These are phyloP conservation scores for Omphaloscelis lunosa DNA, from an alignment of 2,888 invertebrate genomes.

Conservation along the genomic window DNA sequence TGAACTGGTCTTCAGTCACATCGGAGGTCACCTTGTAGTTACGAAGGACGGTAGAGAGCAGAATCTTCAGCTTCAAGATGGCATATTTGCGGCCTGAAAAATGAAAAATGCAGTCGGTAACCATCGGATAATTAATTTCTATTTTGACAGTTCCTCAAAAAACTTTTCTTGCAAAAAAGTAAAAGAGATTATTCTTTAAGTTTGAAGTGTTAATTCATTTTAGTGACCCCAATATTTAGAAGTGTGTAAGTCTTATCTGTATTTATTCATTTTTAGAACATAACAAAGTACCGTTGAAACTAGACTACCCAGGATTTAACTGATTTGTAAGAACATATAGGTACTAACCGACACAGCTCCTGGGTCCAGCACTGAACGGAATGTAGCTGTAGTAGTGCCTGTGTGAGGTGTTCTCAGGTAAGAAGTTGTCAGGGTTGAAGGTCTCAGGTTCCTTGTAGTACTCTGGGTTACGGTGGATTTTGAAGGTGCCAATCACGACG, in stretches of 20 bases:
- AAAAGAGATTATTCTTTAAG: not conserved
- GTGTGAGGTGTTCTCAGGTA: constrained; percentile 93
- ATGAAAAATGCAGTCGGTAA: not conserved
- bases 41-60: constrained; percentile 93
- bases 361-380: constrained; percentile 95
- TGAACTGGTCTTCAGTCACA: constrained; percentile 92
- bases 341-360: constrained; percentile 93
- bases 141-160: not conserved
- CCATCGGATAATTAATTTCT: not conserved
- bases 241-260: not conserved
- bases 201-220: not conserved
- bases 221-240: not conserved
- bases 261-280: not conserved
- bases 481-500: constrained; percentile 92
- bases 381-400: constrained; percentile 95
- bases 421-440: constrained; percentile 95
- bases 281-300: not conserved
- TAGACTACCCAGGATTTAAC: not conserved
- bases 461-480: constrained; percentile 92
- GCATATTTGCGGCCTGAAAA: constrained; percentile 93
- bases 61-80: constrained; percentile 94
- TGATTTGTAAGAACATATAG: not conserved
- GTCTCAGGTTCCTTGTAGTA: constrained; percentile 93
- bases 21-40: constrained; percentile 92
- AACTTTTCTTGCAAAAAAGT: not conserved